A percentile compares a stretch with the other conserved stretches of the same genome.
Evolutionary conservation across 1,140 invertebrate genomes (phyloP).

Genomic region (Charaxes varanes): DNA sequence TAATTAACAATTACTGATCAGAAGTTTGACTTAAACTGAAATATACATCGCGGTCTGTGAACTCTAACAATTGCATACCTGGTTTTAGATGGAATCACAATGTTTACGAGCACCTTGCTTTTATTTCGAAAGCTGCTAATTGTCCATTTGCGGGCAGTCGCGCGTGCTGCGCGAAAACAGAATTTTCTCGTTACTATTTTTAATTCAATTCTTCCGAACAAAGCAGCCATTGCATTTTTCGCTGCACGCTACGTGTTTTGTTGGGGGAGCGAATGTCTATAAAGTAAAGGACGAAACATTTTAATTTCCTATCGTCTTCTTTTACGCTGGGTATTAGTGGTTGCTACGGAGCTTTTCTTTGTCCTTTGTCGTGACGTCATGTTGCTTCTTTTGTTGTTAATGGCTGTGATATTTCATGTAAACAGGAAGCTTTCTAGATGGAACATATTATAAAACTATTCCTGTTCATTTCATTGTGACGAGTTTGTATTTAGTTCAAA

Average conservation of each 20-base stretch:
- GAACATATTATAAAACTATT: too few relatives aligned
- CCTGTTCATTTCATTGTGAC: too few relatives aligned
- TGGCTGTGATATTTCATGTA: constrained; percentile 4
- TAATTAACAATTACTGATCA: too few relatives aligned
- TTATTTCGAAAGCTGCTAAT: constrained; percentile 41
- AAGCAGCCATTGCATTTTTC: constrained; percentile 60
- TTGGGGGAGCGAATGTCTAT: constrained; percentile 43
- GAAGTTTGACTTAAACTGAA: too few relatives aligned
- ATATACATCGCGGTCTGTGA: too few relatives aligned
- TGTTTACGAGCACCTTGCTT: too few relatives aligned
- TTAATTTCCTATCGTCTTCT: constrained; percentile 48
- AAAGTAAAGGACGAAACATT: constrained; percentile 43
- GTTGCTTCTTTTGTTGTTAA: constrained; percentile 7
- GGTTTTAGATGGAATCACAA: too few relatives aligned
- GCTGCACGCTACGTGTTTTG: constrained; percentile 42
- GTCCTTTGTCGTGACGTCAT: constrained; percentile 2
- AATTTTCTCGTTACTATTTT: constrained; percentile 50
- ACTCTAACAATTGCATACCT: too few relatives aligned
- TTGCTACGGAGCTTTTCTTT: constrained; percentile 5
- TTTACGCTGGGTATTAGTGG: constrained; percentile 6
- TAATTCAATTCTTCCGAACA: constrained; percentile 64
- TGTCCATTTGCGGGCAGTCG: constrained; percentile 60
- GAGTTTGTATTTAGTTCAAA: too few relatives aligned
- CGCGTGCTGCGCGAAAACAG: constrained; percentile 54
- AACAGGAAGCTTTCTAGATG: constrained; percentile 6